Conservation (phyloP, 2,797 vertebrate species). For the Apodemus agrarius region DNA sequence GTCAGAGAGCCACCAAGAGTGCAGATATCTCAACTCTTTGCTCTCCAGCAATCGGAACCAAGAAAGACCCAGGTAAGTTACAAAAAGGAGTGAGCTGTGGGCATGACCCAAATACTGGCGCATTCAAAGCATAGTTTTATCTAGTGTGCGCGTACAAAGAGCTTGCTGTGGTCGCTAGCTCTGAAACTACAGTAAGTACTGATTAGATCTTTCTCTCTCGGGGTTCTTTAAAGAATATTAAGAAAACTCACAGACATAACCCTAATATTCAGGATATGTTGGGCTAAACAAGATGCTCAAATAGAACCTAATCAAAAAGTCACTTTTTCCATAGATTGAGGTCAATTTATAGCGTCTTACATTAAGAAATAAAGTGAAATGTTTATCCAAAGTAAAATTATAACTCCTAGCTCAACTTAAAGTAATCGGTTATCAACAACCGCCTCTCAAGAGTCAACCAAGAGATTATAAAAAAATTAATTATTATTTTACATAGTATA, state of each 20-base stretch:
- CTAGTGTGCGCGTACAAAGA: neutral
- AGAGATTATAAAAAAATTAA: neutral
- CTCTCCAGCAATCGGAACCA: neutral
- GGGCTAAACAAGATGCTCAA: neutral
- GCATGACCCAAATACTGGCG: neutral
- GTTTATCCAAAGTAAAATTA: constrained; percentile 49
- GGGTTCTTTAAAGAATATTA: constrained; percentile 1
- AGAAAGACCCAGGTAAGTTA: neutral
- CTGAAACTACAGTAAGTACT: neutral
- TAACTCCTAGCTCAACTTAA: constrained; percentile 37
- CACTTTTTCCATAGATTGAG: neutral
- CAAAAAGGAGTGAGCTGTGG: neutral
- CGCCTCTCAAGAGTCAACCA: neutral
- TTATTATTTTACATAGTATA: constrained; percentile 15
- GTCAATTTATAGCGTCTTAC: constrained; percentile 5
- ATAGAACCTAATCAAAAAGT: constrained; percentile 5
- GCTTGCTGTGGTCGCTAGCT: neutral
- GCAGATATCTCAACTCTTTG: neutral
- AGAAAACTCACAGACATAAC: neutral
- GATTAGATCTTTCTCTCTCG: neutral
- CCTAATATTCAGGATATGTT: constrained; percentile 17
- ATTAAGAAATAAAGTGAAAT: constrained; percentile 54
- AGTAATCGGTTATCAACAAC: constrained; percentile 40
- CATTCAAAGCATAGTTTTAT: constrained; percentile 15
- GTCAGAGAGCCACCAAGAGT: neutral